These are phyloP conservation scores for Octomys mimax DNA, from an alignment of 2,797 vertebrate species.

Conservation along the genomic window DNA sequence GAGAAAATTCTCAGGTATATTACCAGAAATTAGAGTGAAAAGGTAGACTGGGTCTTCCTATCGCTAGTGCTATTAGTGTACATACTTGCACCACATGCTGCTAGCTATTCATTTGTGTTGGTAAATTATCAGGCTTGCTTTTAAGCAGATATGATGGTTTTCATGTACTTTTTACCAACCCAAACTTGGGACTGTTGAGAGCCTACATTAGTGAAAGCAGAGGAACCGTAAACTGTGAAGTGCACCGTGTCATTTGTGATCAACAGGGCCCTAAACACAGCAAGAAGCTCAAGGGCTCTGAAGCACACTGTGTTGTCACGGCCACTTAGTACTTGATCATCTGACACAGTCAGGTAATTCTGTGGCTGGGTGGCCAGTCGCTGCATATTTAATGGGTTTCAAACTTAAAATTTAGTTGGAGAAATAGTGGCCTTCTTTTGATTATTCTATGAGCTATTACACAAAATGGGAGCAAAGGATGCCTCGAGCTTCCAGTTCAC, in stretches of 20 bases:
- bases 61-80: background rate
- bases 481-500: background rate
- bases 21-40: background rate
- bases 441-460: background rate
- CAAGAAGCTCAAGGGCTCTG: conserved; percentile 47
- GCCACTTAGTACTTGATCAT: conserved; percentile 27
- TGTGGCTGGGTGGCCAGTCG: conserved; percentile 45
- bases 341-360: conserved; percentile 3
- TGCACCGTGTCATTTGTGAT: background rate
- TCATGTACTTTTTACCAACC: background rate
- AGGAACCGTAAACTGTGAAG: background rate
- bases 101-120: conserved; percentile 35
- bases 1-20: conserved; percentile 22
- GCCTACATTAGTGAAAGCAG: background rate
- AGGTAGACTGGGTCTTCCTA: background rate
- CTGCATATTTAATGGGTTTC: conserved; percentile 43
- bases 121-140: conserved; percentile 12
- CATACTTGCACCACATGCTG: background rate
- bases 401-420: background rate
- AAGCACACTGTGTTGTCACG: conserved; percentile 35
- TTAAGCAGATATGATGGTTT: background rate
- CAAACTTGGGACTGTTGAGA: conserved; percentile 38
- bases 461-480: background rate
- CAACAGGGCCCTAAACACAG: conserved; percentile 32
- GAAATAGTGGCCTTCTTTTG: background rate